A percentile compares a stretch with the other conserved stretches of the same genome.
Evolutionary conservation across 2,797 vertebrate species (phyloP).

Genomic region (Poeciliopsis gracilis): DNA sequence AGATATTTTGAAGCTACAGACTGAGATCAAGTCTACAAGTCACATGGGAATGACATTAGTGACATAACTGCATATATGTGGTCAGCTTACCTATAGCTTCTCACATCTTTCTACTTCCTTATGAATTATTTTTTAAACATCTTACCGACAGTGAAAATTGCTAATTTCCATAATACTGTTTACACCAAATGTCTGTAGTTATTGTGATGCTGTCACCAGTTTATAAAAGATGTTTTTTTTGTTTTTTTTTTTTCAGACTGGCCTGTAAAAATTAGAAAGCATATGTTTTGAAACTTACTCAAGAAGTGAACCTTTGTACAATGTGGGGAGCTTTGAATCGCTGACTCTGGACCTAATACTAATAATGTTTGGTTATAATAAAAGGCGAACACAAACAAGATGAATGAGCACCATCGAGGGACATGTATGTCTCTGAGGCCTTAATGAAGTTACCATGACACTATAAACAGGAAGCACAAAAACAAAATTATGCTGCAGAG

Average conservation of each 20-base stretch:
- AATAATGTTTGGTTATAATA: not conserved
- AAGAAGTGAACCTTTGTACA: not conserved
- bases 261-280: no score
- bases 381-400: not conserved
- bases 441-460: constrained; percentile 61
- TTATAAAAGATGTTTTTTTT: not conserved
- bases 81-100: not conserved
- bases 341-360: not conserved
- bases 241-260: not conserved
- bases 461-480: constrained; percentile 26
- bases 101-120: not conserved
- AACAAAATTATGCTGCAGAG: constrained; percentile 19
- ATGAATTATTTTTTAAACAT: not conserved
- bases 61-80: not conserved
- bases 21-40: not conserved
- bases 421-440: constrained; percentile 40
- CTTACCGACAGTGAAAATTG: not conserved
- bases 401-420: constrained; percentile 8
- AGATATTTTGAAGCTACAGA: not conserved
- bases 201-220: not conserved
- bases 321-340: not conserved
- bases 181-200: not conserved
- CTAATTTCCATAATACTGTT: not conserved
- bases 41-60: not conserved
- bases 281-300: not conserved